A percentile compares a stretch with the other conserved stretches of the same genome.
Conservation (phyloP, 2,888 invertebrate genomes). For the Xanthia icteritia region DNA sequence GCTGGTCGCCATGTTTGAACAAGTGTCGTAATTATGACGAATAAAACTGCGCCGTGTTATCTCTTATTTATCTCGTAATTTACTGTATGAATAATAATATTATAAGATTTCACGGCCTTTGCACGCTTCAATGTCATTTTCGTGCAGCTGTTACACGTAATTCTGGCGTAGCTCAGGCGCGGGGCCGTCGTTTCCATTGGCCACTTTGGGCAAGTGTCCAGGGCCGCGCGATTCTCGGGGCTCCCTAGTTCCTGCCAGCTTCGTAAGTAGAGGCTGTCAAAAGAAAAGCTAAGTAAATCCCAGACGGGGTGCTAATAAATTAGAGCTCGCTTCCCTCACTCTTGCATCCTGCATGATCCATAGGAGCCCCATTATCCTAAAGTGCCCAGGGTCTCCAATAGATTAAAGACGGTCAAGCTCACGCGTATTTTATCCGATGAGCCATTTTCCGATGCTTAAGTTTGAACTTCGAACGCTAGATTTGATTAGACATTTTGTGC, state of each 20-base stretch:
- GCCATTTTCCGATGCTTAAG: neutral
- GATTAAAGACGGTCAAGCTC: no score
- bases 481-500: neutral
- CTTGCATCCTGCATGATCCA: no score
- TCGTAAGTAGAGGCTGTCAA: no score
- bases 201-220: no score
- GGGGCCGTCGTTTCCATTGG: no score
- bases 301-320: no score
- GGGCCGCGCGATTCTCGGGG: no score
- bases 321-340: no score
- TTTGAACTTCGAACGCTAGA: neutral
- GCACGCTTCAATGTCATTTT: constrained; percentile 35
- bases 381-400: no score
- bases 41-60: constrained; percentile 55
- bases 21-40: constrained; percentile 66
- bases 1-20: constrained; percentile 64
- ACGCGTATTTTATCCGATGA: neutral
- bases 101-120: constrained; percentile 41
- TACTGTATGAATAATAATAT: constrained; percentile 26
- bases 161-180: neutral
- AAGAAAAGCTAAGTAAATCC: no score
- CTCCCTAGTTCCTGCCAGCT: no score
- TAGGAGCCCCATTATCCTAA: no score
- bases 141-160: neutral
- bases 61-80: constrained; percentile 66